Evolutionary conservation across 2,113 vertebrate species (phyloP).

Genomic region (Cheilinus undulatus): DNA sequence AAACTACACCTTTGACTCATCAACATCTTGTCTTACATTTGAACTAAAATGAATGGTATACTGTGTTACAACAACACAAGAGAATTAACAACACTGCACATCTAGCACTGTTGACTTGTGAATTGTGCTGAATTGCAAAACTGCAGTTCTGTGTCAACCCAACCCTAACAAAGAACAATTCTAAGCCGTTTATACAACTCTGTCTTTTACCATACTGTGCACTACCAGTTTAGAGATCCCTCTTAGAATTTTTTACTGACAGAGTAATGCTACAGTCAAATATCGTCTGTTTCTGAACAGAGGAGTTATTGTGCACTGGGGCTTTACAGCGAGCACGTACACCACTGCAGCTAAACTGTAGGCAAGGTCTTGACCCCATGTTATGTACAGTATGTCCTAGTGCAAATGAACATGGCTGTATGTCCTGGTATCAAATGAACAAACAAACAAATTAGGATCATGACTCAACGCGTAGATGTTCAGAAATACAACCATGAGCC

Average conservation of each 20-base stretch:
- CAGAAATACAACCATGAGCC: not conserved
- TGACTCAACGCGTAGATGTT: constrained; percentile 9
- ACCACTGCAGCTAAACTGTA: not conserved
- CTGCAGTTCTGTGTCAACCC: no score
- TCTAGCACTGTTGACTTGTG: no score
- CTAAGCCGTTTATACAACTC: not conserved
- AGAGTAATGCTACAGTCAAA: not conserved
- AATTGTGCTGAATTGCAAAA: no score
- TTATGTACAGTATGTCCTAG: constrained; percentile 5
- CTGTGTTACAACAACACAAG: no score
- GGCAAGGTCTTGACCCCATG: not conserved
- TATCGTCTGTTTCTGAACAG: not conserved
- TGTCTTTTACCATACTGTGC: not conserved
- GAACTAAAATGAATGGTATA: no score
- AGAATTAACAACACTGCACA: no score
- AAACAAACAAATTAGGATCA: constrained; percentile 4
- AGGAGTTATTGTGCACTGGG: not conserved
- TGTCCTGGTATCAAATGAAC: not conserved
- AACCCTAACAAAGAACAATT: no score
- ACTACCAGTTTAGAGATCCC: not conserved
- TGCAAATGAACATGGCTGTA: not conserved
- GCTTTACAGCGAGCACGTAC: not conserved
- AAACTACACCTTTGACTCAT: no score
- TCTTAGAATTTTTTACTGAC: no score
- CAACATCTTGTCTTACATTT: no score